phyloP scores from a whole-genome alignment of 2,797 vertebrate species.

The Adelosebastes latens region DNA sequence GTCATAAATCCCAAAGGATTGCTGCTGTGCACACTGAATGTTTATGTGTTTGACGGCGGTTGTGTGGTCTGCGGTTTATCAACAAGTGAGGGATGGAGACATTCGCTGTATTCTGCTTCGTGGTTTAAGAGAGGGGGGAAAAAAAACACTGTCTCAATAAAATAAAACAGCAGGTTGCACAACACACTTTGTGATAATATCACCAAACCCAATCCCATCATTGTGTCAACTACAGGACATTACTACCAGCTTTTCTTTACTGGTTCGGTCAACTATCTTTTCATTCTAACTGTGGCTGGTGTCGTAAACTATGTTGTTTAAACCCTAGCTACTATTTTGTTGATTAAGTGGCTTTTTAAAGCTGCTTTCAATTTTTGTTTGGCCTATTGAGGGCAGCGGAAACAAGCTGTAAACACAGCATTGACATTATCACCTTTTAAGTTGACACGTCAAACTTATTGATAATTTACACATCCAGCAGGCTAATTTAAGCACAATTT shows the following conservation, averaged over 20 bases:
- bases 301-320: not conserved
- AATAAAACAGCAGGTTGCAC: constrained; percentile 16
- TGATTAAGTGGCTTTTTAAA: not conserved
- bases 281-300: not conserved
- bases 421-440: not conserved
- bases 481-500: not conserved
- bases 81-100: constrained; percentile 8
- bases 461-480: no score
- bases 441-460: not conserved
- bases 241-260: not conserved
- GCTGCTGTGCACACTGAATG: constrained; percentile 16
- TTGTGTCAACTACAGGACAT: not conserved
- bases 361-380: not conserved
- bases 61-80: constrained; percentile 50
- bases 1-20: constrained; percentile 49
- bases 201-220: not conserved
- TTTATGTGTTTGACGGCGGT: constrained; percentile 38
- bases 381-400: not conserved
- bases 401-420: not conserved
- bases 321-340: not conserved
- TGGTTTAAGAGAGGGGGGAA: not conserved
- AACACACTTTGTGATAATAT: not conserved
- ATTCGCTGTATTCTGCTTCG: not conserved
- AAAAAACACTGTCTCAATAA: not conserved
- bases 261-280: not conserved